phyloP scores from a whole-genome alignment of 2,888 invertebrate species.

The Pharmacophagus antenor region DNA sequence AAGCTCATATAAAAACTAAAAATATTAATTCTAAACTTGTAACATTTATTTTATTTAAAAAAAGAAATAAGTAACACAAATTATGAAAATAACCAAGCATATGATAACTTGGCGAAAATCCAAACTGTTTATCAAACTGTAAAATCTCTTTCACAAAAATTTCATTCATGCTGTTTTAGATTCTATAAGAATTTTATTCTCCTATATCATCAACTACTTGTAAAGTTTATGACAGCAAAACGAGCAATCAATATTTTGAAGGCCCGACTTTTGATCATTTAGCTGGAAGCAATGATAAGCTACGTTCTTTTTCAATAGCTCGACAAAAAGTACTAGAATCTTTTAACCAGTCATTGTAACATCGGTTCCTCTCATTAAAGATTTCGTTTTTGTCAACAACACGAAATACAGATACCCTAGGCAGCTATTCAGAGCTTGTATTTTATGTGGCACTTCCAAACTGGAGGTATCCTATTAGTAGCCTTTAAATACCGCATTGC shows the following conservation, averaged over 20 bases:
- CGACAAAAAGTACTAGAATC: background rate
- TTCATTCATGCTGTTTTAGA: background rate
- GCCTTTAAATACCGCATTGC: background rate
- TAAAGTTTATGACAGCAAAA: background rate
- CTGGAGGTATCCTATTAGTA: no score
- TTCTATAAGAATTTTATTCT: background rate
- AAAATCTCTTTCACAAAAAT: background rate
- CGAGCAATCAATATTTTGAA: background rate
- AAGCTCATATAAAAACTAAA: no score
- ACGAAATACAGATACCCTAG: background rate
- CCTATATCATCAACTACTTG: background rate
- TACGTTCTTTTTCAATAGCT: background rate
- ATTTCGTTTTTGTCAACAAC: no score
- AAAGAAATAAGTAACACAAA: background rate
- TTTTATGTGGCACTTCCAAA: background rate
- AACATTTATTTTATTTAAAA: no score
- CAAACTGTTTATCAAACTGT: constrained; percentile 1
- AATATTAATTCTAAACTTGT: no score
- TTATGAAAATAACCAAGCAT: background rate
- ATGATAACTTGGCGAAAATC: background rate
- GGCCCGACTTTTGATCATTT: background rate
- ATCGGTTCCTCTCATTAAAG: no score
- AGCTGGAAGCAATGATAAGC: background rate
- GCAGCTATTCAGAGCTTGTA: background rate
- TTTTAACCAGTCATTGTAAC: background rate